Evolutionary conservation across 2,888 invertebrate genomes (phyloP).

Genomic region (Cephus nigrinus): DNA sequence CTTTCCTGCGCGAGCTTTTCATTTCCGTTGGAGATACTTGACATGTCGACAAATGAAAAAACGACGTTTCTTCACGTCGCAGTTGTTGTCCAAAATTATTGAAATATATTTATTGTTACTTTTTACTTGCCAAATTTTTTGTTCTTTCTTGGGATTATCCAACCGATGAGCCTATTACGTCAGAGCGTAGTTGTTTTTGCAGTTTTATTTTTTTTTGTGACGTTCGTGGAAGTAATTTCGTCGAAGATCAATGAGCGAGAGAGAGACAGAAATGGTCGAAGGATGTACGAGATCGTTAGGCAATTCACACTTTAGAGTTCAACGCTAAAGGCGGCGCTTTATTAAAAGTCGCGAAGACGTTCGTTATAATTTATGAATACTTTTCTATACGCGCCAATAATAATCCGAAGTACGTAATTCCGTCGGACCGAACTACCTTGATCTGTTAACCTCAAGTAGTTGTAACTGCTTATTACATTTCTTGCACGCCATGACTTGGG

Average conservation of each 20-base stretch:
- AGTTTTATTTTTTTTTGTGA: background rate
- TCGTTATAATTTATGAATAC: constrained; percentile 12
- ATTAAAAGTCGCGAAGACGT: background rate
- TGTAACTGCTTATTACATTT: constrained; percentile 44
- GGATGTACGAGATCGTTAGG: too few species aligned
- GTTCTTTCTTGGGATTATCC: background rate
- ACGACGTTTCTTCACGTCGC: background rate
- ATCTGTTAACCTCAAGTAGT: constrained; percentile 50
- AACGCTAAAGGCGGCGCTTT: background rate
- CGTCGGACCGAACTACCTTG: constrained; percentile 45
- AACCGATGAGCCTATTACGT: background rate
- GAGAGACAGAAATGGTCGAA: background rate
- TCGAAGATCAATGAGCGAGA: background rate
- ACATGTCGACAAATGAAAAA: background rate
- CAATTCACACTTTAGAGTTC: background rate
- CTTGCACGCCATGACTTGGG: constrained; percentile 23
- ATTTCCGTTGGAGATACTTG: background rate
- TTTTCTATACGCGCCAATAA: constrained; percentile 24
- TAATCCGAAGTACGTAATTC: background rate
- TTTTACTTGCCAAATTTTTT: background rate
- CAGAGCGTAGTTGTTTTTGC: background rate
- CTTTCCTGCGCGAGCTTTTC: background rate
- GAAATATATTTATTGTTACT: background rate
- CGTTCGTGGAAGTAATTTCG: background rate
- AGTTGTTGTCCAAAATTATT: background rate